Evolutionary conservation across 2,113 vertebrate species (phyloP).

Genomic region (Gadus macrocephalus): DNA sequence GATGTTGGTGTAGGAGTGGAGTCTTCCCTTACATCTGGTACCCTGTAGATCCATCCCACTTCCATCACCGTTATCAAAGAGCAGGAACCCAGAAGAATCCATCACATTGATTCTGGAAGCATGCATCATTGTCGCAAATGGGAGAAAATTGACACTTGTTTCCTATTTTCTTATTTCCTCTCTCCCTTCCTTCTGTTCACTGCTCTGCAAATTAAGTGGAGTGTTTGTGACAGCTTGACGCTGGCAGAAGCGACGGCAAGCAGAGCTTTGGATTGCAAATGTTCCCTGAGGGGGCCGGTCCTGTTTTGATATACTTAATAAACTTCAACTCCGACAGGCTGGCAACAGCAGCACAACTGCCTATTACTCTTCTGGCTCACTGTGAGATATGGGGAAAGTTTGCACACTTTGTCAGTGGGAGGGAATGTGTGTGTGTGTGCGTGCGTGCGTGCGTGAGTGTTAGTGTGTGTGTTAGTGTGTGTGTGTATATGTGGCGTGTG

Average conservation of each 20-base stretch:
- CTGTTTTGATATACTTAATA: constrained; percentile 71
- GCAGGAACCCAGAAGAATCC: constrained; percentile 47
- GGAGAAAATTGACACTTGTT: constrained; percentile 61
- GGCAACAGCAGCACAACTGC: constrained; percentile 52
- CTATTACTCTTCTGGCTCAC: constrained; percentile 44
- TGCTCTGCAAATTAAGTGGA: constrained; percentile 70
- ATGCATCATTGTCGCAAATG: constrained; percentile 49
- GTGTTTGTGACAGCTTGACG: constrained; percentile 69
- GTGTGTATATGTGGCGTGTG: neutral
- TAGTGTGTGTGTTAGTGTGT: neutral
- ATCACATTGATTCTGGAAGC: constrained; percentile 57
- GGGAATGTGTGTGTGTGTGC: constrained; percentile 8
- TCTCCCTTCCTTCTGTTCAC: constrained; percentile 37
- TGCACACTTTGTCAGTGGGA: neutral
- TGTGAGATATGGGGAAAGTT: constrained; percentile 38
- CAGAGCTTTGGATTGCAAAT: constrained; percentile 69
- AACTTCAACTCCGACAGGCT: constrained; percentile 67
- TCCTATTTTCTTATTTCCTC: constrained; percentile 51
- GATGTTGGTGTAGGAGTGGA: too few species aligned
- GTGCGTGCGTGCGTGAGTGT: constrained; percentile 7
- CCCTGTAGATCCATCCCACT: too few species aligned
- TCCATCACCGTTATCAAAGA: constrained; percentile 24
- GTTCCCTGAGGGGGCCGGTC: constrained; percentile 64
- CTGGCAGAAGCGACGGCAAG: constrained; percentile 59
- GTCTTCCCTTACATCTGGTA: too few species aligned